Evolutionary conservation across 2,888 invertebrate genomes (phyloP), one percentile per base, ranked within the genome.

Genomic region (Tipula helvola): DNA sequence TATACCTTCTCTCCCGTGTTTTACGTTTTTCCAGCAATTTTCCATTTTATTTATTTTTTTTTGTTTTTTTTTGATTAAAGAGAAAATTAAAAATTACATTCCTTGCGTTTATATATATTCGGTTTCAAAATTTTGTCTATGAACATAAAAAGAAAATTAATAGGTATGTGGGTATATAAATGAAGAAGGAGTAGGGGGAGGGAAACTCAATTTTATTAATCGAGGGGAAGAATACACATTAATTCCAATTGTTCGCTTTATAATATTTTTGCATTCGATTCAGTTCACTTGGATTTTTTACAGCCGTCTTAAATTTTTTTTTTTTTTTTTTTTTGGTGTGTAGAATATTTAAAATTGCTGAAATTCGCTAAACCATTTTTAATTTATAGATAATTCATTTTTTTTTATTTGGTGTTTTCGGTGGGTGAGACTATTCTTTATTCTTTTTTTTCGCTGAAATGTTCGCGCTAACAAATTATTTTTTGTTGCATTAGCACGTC

Each of bases 81-180:
- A 71, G 71, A 71, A 71, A 71, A 71, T 71, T 71, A 71, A 71
- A 71, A 71, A 71, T 71, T 71, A 71, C 71, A 71, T 71, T 71
- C 71, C 71, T 71, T 71, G 28, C 71, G 71, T 71, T 28, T 71
- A 71, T 28, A 71, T 71, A 71, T 71, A 71, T 71, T 28, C 28
- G 28, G 28, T 71, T 71, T 71, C 71, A 71, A 71, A 28, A 71
- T 71, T 71, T 71, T 71, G 71, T 71, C 71, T 71, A 71, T 71
- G 71, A 71, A 71, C 71, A 71, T 71, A 71, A 71, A 71, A 71
- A 71, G 71, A 71, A 71, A 71, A 71, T 71, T 71, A 71, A 71
- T 71, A 71, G 71, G 71, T 71, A 71, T 71, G 28, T 71, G 71
- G 71, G 71, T 71, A 71, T 28, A 28, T 28, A 28, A 1, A 28